Evolutionary conservation across 1,140 invertebrate species (phyloP), one percentile per base, ranked within the genome.

Genomic region (Myzus persicae): DNA sequence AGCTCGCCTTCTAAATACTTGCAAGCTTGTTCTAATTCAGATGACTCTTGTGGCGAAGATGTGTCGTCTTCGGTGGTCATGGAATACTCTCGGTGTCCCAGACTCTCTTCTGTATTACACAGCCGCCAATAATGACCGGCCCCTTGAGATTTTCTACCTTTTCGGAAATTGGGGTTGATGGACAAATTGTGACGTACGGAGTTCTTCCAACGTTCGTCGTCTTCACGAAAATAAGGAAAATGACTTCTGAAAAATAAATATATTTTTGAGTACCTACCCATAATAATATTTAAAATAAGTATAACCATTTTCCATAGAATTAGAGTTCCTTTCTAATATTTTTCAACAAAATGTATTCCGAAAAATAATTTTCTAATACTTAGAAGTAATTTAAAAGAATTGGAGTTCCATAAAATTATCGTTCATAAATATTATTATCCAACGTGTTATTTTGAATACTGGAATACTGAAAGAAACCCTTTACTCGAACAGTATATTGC

Each of bases 201-300:
- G 95, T 98, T 98, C 95, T 98, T 98, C 98, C 98, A 98, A 94
- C 98, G 96, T 94, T 98, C 98, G 94, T 98, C 98, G 94, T 98
- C 97, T 59, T 97, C 97, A 95, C 98, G 97, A 95, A 98, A 98
- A 94, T 97, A 98, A 0, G 98, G 97, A 95, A 98, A 98, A 93
- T 97, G 97, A 94, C 97, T 97, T 11, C 98, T 98, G 95, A 46
- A 95, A 96, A 95, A 95, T 31, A 89, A 38, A 48, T 88, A n/a
- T 51, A 46, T 40, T 84, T 38, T 82, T 24, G 40, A 82, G 46
- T 48, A 1, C 2, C 18, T n/a, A n/a, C n/a, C n/a, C 6, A 82
- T 40, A 38, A 36, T 54, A 54, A 54, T 54, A 54, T 54, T 54
- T 54, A 8, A 59, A 59, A 59, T 59, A 31, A 8, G 54, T 59